These are phyloP conservation scores for Conus betulinus DNA, from an alignment of 1,140 invertebrate species.

Conservation along the genomic window DNA sequence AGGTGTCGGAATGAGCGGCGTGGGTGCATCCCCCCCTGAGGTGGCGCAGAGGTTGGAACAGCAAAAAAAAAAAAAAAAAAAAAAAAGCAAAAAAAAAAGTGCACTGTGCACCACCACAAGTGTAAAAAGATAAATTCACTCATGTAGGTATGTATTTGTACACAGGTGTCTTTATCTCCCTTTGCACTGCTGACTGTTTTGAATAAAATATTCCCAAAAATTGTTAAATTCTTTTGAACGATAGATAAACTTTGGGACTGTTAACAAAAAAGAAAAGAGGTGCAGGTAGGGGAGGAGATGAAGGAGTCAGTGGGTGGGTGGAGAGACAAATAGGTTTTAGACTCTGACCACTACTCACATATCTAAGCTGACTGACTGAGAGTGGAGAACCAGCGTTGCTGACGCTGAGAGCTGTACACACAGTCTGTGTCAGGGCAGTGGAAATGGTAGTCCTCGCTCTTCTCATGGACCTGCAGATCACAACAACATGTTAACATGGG, in stretches of 20 bases:
- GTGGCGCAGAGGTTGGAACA: too few species aligned
- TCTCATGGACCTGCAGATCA: background rate
- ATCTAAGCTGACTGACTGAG: background rate
- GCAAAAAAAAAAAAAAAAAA: too few species aligned
- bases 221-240: background rate
- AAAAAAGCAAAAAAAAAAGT: too few species aligned
- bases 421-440: background rate
- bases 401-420: background rate
- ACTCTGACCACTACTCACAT: background rate
- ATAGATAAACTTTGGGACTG: too few species aligned
- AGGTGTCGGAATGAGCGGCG: too few species aligned
- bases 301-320: too few species aligned
- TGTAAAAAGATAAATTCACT: too few species aligned
- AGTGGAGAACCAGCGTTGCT: background rate
- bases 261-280: too few species aligned
- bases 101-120: too few species aligned
- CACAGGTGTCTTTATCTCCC: background rate
- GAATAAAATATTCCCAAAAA: background rate
- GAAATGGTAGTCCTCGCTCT: background rate
- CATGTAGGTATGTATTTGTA: too few species aligned
- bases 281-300: background rate
- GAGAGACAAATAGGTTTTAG: background rate
- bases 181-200: background rate
- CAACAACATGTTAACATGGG: background rate
- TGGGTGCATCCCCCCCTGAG: too few species aligned